Evolutionary conservation across 2,797 vertebrate species (phyloP).

Genomic region (Toxotes lorentzi): DNA sequence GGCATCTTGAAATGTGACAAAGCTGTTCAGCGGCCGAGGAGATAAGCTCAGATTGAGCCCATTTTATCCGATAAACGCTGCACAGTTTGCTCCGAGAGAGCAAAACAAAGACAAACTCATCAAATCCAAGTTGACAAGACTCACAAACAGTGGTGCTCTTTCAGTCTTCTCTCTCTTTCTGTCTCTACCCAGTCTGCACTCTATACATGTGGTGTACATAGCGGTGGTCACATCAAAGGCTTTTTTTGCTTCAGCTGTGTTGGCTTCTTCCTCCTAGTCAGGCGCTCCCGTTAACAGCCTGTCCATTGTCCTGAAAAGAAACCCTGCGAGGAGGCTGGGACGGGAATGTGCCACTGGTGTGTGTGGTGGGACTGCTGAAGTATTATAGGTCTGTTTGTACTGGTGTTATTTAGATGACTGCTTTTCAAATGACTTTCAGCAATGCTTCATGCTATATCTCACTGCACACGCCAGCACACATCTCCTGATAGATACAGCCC

Average conservation of each 20-base stretch:
- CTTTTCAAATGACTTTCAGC: constrained; percentile 60
- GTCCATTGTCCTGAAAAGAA: constrained; percentile 62
- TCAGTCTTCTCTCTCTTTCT: constrained; percentile 49
- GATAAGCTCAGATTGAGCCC: constrained; percentile 86
- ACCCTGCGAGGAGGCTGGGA: constrained; percentile 32
- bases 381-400: constrained; percentile 48
- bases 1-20: constrained; percentile 89
- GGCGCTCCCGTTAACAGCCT: constrained; percentile 60
- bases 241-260: constrained; percentile 41
- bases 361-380: constrained; percentile 38
- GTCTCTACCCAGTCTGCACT: constrained; percentile 42
- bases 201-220: constrained; percentile 28
- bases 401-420: constrained; percentile 58
- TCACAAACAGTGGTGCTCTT: constrained; percentile 63
- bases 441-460: constrained; percentile 62
- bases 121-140: constrained; percentile 77
- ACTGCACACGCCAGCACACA: constrained; percentile 60
- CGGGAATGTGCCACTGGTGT: constrained; percentile 42
- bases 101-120: constrained; percentile 83
- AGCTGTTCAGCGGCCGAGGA: constrained; percentile 83
- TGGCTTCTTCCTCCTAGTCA: constrained; percentile 62
- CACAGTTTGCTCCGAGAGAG: constrained; percentile 72
- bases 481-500: constrained; percentile 74
- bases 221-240: constrained; percentile 59
- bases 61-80: constrained; percentile 82